Conservation (phyloP, 2,888 invertebrate genomes). For the Athalia circularis region DNA sequence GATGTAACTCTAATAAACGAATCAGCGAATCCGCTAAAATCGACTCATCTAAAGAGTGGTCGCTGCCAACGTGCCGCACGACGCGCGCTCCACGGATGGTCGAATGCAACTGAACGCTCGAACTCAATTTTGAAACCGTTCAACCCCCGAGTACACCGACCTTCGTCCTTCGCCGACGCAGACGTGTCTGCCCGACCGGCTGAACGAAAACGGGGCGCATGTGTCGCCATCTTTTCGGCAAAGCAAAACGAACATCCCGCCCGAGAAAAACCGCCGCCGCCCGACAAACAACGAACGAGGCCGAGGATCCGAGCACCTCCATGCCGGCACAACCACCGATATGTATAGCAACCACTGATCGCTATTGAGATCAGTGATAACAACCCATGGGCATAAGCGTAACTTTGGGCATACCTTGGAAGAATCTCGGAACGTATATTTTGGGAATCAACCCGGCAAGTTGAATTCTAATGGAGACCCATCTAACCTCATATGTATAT, state of each 20-base stretch:
- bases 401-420: no score
- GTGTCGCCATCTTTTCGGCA: slow-evolving; percentile 37
- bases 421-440: no score
- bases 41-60: slow-evolving; percentile 23
- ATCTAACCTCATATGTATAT: no score
- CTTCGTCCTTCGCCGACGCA: slow-evolving; percentile 45
- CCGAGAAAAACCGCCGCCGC: neutral
- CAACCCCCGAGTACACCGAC: slow-evolving; percentile 45
- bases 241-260: neutral
- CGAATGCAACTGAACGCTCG: slow-evolving; percentile 60
- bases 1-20: neutral
- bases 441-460: no score
- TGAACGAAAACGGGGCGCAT: slow-evolving; percentile 31
- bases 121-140: slow-evolving; percentile 38
- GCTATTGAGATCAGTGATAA: no score
- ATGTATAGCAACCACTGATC: no score
- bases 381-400: no score
- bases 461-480: no score
- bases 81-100: slow-evolving; percentile 56
- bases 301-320: neutral
- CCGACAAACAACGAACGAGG: slow-evolving; percentile 1
- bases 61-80: slow-evolving; percentile 44
- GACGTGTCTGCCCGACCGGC: slow-evolving; percentile 32
- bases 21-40: slow-evolving; percentile 11
- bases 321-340: no score